A percentile compares a stretch with the other conserved stretches of the same genome.
Evolutionary conservation across 2,113 vertebrate genomes (phyloP).

Genomic region (Columba livia): DNA sequence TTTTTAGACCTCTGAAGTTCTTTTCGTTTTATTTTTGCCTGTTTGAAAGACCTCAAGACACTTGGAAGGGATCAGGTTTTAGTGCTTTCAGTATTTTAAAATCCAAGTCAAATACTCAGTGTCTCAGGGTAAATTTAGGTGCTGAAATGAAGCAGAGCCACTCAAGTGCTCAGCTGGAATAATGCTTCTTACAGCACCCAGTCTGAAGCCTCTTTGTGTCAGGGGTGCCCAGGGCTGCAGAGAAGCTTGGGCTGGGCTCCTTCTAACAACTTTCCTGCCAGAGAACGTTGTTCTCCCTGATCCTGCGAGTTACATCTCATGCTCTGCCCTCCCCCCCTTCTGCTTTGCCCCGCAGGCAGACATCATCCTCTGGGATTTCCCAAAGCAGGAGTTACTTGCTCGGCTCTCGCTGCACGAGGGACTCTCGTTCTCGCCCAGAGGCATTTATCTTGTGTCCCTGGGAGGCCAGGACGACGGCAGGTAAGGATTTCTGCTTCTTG

Average conservation of each 20-base stretch:
- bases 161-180: no score
- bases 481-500: conserved; percentile 54
- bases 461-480: conserved; percentile 90
- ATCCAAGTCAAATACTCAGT: background rate
- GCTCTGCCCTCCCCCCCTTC: background rate
- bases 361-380: conserved; percentile 88
- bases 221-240: background rate
- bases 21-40: background rate
- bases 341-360: conserved; percentile 76
- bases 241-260: background rate
- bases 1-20: background rate
- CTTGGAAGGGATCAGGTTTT: background rate
- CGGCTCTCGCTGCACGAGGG: conserved; percentile 84
- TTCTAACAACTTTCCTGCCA: background rate
- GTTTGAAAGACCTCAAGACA: background rate
- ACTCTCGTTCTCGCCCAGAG: conserved; percentile 86
- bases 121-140: no score
- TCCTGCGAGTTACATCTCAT: background rate
- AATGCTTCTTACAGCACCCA: no score
- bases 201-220: background rate
- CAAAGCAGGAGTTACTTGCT: conserved; percentile 72
- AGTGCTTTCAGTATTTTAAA: background rate
- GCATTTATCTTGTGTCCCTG: conserved; percentile 86
- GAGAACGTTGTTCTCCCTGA: background rate
- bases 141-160: no score